A percentile compares a stretch with the other conserved stretches of the same genome.
Conservation (phyloP, 37 sponge, comb jelly and placozoan species). For the Bolinopsis microptera region DNA sequence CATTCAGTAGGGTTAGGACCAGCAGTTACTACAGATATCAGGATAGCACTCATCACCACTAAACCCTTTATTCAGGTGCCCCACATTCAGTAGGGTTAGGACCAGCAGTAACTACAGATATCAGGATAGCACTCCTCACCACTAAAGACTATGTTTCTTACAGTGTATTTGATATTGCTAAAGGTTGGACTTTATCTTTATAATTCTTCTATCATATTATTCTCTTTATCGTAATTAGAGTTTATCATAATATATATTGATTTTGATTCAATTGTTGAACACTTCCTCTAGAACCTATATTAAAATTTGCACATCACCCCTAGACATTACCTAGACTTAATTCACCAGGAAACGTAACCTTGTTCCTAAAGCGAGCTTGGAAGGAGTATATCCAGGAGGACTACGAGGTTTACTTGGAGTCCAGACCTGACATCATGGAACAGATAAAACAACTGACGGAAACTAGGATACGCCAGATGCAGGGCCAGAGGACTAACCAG, state of each 20-base stretch:
- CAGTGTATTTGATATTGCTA: slow-evolving; percentile 58
- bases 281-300: no score
- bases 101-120: slow-evolving; percentile 46
- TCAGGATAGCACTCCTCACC: slow-evolving; percentile 54
- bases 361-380: slow-evolving; percentile 63
- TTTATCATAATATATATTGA: no score
- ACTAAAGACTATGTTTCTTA: slow-evolving; percentile 36
- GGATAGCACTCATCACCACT: slow-evolving; percentile 24
- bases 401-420: slow-evolving; percentile 51
- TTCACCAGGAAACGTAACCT: slow-evolving; percentile 42
- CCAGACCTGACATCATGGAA: slow-evolving; percentile 61
- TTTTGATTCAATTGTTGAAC: no score
- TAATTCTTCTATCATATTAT: not conserved
- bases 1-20: slow-evolving; percentile 29
- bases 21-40: slow-evolving; percentile 30
- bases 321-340: no score
- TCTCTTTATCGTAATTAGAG: no score
- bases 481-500: slow-evolving; percentile 61
- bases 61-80: slow-evolving; percentile 41
- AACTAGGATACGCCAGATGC: slow-evolving; percentile 59
- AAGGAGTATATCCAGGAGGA: slow-evolving; percentile 66
- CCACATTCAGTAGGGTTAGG: slow-evolving; percentile 46
- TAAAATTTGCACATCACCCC: no score
- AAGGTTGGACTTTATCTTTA: not conserved
- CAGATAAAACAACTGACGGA: slow-evolving; percentile 37